These are phyloP conservation scores for Drosophila elegans DNA, from an alignment of 1,140 invertebrate species.

Conservation along the genomic window DNA sequence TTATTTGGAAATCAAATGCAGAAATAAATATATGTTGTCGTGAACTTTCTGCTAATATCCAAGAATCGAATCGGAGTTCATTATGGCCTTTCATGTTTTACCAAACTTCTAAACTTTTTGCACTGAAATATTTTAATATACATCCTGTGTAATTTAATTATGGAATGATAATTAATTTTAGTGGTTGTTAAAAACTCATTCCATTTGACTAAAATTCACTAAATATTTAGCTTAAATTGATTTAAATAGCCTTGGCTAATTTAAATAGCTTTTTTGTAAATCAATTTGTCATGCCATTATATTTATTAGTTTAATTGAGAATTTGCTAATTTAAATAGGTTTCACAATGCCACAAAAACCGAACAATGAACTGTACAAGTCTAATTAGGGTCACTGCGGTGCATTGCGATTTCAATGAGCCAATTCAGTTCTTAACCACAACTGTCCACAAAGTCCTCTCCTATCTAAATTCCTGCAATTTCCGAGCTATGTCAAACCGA, in stretches of 20 bases:
- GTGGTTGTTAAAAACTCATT: too few species aligned
- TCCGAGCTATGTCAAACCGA: conserved; percentile 21
- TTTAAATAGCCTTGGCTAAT: not conserved
- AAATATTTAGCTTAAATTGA: too few species aligned
- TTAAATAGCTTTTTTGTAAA: not conserved
- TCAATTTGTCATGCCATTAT: not conserved
- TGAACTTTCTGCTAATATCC: too few species aligned
- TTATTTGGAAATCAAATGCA: too few species aligned
- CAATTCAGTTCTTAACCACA: not conserved
- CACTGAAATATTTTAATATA: too few species aligned
- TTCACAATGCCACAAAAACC: not conserved
- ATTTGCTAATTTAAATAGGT: conserved; percentile 3
- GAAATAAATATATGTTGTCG: too few species aligned
- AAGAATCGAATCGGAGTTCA: too few species aligned
- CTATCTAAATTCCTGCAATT: conserved; percentile 19
- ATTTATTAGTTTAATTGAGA: not conserved
- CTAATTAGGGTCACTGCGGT: conserved; percentile 1
- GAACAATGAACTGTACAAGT: not conserved
- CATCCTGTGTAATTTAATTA: too few species aligned
- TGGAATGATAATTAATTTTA: too few species aligned
- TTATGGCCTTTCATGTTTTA: too few species aligned
- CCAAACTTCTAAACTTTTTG: too few species aligned
- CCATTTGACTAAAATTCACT: too few species aligned
- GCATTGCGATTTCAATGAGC: conserved; percentile 23
- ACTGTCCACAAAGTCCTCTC: not conserved